Evolutionary conservation across 2,888 invertebrate genomes (phyloP).

Genomic region (Agriopis marginaria): DNA sequence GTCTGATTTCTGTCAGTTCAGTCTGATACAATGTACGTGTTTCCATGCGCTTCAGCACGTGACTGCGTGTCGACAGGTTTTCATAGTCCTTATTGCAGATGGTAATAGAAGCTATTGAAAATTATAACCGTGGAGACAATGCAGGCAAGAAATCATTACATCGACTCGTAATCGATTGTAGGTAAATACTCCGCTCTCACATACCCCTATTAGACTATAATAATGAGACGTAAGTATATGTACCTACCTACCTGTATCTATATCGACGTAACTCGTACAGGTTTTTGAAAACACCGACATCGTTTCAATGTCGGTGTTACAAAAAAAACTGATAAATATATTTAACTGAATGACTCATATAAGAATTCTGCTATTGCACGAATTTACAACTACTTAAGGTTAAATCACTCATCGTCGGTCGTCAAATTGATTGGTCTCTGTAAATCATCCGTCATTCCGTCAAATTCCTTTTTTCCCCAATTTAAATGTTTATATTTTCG

Average conservation of each 20-base stretch:
- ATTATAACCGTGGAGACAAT: constrained; percentile 49
- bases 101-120: constrained; percentile 40
- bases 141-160: constrained; percentile 48
- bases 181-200: constrained; percentile 55
- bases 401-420: no score
- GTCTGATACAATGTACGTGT: neutral
- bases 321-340: no score
- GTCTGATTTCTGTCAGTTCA: constrained; percentile 17
- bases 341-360: no score
- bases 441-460: no score
- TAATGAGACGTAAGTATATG: constrained; percentile 33
- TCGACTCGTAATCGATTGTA: constrained; percentile 50
- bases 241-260: neutral
- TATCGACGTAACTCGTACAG: neutral
- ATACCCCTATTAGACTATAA: constrained; percentile 52
- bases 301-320: no score
- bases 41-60: constrained; percentile 53
- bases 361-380: no score
- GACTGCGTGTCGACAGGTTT: constrained; percentile 36
- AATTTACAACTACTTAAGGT: no score
- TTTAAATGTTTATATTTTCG: neutral
- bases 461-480: neutral
- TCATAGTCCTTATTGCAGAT: constrained; percentile 39
- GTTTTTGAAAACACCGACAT: no score
- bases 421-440: no score